phyloP scores from a whole-genome alignment of 2,888 invertebrate genomes.

The Neoitamus cyanurus region DNA sequence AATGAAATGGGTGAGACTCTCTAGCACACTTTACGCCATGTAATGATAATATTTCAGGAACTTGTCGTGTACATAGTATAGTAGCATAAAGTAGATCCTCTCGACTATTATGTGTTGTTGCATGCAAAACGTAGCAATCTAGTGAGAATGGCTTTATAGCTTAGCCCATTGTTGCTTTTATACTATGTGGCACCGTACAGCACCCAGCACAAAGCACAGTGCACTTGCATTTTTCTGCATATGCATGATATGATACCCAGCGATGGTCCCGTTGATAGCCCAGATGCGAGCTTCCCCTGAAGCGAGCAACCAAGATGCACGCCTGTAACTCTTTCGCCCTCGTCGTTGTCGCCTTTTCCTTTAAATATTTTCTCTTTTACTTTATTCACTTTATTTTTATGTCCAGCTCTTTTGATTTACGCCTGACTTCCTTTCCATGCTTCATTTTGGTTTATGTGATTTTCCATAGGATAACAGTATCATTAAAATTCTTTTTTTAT shows the following conservation, averaged over 20 bases:
- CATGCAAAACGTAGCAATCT: neutral
- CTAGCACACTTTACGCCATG: neutral
- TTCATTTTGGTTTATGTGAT: conserved; percentile 8
- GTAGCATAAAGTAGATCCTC: neutral
- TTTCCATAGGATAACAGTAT: neutral
- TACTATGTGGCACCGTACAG: neutral
- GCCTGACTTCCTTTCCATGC: conserved; percentile 12
- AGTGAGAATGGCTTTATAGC: neutral
- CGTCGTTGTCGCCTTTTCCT: conserved; percentile 24
- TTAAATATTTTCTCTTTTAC: neutral
- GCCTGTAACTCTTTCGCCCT: conserved; percentile 6
- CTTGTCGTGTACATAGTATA: neutral
- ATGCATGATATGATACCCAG: neutral
- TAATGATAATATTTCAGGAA: neutral
- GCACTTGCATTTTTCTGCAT: neutral
- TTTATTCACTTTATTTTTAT: neutral
- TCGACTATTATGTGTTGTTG: neutral
- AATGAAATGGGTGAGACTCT: conserved; percentile 49
- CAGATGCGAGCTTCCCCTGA: neutral
- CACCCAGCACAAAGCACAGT: conserved; percentile 23
- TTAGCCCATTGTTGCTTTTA: neutral
- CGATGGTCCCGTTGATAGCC: neutral
- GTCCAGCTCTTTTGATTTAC: conserved; percentile 18
- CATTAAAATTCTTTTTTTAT: neutral
- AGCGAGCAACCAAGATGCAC: neutral